A percentile compares a stretch with the other conserved stretches of the same genome.
Conservation (phyloP, 2,797 vertebrate genomes). For the Manis javanica region DNA sequence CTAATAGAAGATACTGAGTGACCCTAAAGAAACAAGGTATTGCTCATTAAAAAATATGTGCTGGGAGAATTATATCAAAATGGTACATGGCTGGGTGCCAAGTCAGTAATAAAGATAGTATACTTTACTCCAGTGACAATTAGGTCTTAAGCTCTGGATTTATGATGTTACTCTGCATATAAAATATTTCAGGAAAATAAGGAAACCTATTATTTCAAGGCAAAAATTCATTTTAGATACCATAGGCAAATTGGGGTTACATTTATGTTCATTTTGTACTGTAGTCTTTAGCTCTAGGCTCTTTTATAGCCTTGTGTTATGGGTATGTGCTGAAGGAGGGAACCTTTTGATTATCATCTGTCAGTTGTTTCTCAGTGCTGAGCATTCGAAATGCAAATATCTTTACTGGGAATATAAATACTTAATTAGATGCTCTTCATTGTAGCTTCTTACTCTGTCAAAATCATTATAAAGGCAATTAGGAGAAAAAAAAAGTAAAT, state of each 20-base stretch:
- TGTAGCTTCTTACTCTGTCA: constrained; percentile 29
- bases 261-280: neutral
- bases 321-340: neutral
- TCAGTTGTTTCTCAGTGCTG: neutral
- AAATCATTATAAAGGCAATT: neutral
- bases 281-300: neutral
- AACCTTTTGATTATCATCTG: neutral
- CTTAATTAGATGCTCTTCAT: constrained; percentile 34
- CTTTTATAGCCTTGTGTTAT: constrained; percentile 12
- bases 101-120: neutral
- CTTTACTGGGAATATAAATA: constrained; percentile 15
- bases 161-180: neutral
- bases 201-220: neutral
- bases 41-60: neutral
- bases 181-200: constrained; percentile 18
- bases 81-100: neutral
- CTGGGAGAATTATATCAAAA: neutral
- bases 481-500: constrained; percentile 30
- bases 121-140: neutral
- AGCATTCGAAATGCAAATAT: constrained; percentile 46
- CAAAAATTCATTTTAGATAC: neutral
- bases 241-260: neutral
- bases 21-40: neutral
- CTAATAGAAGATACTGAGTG: neutral
- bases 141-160: constrained; percentile 8